Evolutionary conservation across 92 coral and sea anemone genomes (phyloP), one percentile per base, ranked within the genome.

Genomic region (Epizoanthus stellaris): DNA sequence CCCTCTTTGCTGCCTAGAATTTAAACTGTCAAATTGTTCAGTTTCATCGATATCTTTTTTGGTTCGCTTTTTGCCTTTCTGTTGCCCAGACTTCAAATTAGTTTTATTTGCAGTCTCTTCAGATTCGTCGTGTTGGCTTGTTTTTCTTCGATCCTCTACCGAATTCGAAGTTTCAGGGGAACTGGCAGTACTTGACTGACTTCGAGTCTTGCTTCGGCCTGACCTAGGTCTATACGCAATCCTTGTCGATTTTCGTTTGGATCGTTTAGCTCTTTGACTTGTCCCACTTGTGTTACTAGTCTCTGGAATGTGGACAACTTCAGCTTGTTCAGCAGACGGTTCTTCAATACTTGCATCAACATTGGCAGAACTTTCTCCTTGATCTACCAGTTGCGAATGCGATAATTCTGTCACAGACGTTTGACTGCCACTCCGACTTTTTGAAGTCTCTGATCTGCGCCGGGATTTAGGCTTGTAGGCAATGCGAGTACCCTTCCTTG

Each of bases 401-500:
- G 15, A 52, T 52, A 52, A 9, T 11, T 52, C 56, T 9, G 23
- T 67, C 14, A 65, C 43, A 25, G 83, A 62, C 49, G 72, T 42
- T 62, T 79, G 70, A 4, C 60, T 79, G 11, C 65, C 60, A 43
- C 54, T 79, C 52, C 6, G 70, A 1, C 17, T 3, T 66, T 79
- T 62, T 17, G 72, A 63, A 79, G 83, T 52, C 56, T 9, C 56
- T 52, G 56, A 42, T 74, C 19, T 82, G 39, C 89, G 92, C 39
- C 89, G 86, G 30, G 92, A 80, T 76, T 65, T 82, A 23, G 88
- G 90, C 20, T 57, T 77, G 54, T 82, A 86, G 25, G 75, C 39
- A 40, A 86, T 70, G 59, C 88, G 59, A 20, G 75, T 87, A 42
- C 87, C 43, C 49, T 88, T 86, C 49, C 80, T 64, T 79, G 83